Evolutionary conservation across 1,140 invertebrate species (phyloP).

Genomic region (Pseudomyrmex pallidus): DNA sequence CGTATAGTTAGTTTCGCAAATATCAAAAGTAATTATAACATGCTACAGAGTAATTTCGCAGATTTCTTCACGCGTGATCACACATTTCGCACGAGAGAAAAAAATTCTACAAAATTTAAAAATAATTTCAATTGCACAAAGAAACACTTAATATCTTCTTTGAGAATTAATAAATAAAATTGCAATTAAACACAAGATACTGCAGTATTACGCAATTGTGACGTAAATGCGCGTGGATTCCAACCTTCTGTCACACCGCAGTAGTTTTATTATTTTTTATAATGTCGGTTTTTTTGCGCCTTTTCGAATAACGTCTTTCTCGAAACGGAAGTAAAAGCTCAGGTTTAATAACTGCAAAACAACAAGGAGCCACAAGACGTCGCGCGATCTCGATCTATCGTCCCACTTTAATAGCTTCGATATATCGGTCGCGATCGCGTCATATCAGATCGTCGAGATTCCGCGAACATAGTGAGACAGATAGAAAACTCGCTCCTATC

Average conservation of each 20-base stretch:
- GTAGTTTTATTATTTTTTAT: background rate
- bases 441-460: slow-evolving; percentile 24
- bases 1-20: slow-evolving; percentile 16
- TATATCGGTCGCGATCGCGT: slow-evolving; percentile 39
- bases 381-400: slow-evolving; percentile 38
- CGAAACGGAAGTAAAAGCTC: slow-evolving; percentile 23
- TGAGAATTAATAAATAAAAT: background rate
- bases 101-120: background rate
- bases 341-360: background rate
- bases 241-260: background rate
- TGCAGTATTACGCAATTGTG: no score
- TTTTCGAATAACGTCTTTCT: background rate
- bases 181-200: no score
- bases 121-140: no score
- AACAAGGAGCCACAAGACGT: background rate
- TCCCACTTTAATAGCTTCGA: slow-evolving; percentile 16
- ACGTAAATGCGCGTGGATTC: no score
- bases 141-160: background rate
- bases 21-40: slow-evolving; percentile 33
- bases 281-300: slow-evolving; percentile 2
- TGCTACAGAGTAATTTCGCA: background rate
- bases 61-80: background rate
- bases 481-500: slow-evolving; percentile 47
- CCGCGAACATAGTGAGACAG: background rate
- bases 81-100: background rate